Base-by-base conservation (phyloP, 1,140 invertebrate genomes). In the Drosophila nigromelanica region DNA sequence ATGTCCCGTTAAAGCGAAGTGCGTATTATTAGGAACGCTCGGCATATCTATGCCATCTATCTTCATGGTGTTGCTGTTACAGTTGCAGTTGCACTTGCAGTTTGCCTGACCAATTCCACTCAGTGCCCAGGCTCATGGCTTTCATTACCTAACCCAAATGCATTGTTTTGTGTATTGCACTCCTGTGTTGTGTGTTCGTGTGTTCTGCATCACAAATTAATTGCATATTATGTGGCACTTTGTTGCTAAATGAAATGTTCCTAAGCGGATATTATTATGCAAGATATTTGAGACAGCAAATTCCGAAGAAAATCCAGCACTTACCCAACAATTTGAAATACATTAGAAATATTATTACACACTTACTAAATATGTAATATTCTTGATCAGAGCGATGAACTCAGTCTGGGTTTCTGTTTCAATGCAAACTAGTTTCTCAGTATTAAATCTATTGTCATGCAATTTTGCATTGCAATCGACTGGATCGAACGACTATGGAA, bases 1-100 rank as follows among this genome's bases (percentile, higher is more conserved):
- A 76, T 76, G 76, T 78, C 56, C 76, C 76, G 76, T 76, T 76
- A 71, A 75, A 75, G 51, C 67, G 39, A 61, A 72, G 54, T 68
- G 76, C 72, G 50, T 78, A 78, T 78, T 78, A 78, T 75, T 78
- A 78, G 73, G 73, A 52, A 54, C 63, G 61, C 54, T 48, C 39
- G 66, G 66, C 66, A 60, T 71, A 76, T 78, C 72, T 76, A 76
- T 75, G 67, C 67, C 67, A 66, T 72, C 45, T 70, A 74, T 78
- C 70, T 78, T 64, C 60, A 72, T 73, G 51, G 45, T 45, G 27
- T 40, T 42, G 33, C 21, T 62, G 24, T 27, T 27, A 3, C 24
- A 27, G 24, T 27, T 27, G 24, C 33, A 18, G 50, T 55, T 71
- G 68, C 45, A 45, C 47, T 72, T 60, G 60, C 55, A 55, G 15